These are phyloP conservation scores for Chaetodon trifascialis DNA, from an alignment of 2,113 vertebrate genomes.

Conservation along the genomic window DNA sequence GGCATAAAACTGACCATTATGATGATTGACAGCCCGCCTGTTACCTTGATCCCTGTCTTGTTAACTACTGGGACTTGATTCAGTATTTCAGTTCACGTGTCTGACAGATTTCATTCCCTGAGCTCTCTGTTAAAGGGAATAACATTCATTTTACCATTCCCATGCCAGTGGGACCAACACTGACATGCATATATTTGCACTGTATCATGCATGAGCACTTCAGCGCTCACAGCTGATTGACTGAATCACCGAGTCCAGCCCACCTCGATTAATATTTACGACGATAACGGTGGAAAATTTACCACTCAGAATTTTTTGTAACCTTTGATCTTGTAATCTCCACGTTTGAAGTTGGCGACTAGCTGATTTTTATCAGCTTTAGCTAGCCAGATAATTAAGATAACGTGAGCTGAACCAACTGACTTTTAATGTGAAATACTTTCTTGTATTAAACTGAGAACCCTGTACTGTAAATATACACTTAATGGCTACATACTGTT, in stretches of 20 bases:
- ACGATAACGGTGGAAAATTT: background rate
- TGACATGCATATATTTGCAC: background rate
- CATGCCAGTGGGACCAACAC: background rate
- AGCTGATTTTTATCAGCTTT: background rate
- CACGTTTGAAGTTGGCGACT: background rate
- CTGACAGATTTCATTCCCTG: conserved; percentile 30
- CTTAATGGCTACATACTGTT: background rate
- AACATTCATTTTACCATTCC: conserved; percentile 9
- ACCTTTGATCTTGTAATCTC: background rate
- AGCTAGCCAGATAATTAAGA: background rate
- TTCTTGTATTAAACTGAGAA: background rate
- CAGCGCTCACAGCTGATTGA: conserved; percentile 19
- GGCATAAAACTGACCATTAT: conserved; percentile 21
- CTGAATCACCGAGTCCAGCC: background rate
- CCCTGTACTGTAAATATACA: background rate
- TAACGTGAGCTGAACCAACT: too few relatives aligned
- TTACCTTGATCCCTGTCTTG: conserved; percentile 16
- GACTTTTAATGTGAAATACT: background rate
- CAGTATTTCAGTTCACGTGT: background rate
- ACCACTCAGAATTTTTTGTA: background rate
- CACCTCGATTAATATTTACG: background rate
- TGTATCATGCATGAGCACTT: background rate
- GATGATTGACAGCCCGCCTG: conserved; percentile 14
- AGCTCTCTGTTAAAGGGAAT: background rate
- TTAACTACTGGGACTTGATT: conserved; percentile 20